Base-by-base conservation (phyloP, 2,113 vertebrate genomes). In the Dipodomys spectabilis region DNA sequence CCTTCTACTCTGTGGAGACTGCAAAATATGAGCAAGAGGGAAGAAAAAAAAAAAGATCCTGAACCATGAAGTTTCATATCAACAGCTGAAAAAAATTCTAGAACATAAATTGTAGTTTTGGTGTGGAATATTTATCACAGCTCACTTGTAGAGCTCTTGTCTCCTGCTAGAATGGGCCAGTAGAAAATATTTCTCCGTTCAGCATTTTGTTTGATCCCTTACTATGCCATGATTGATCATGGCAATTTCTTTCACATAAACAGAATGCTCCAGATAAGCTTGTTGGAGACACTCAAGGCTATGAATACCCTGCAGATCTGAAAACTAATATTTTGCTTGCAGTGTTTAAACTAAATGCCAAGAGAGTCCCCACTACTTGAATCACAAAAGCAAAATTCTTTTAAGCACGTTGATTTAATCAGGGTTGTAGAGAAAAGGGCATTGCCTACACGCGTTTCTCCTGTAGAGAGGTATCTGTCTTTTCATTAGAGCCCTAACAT, bases 231-330 rank as follows among this genome's bases (percentile, higher is more conserved):
- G 97, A 97, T 94, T 96, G 97, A 96, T 97, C 97, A 92, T 32
- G 97, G 93, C 97, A 98, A 97, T 97, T 98, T 97, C 96, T 96
- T 93, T 78, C 92, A 75, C 80, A 92, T 95, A 95, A 97, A 93
- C 74, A 96, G 97, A 96, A 96, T 74, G 94, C 94, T 97, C 94
- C 4, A 49, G 96, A 97, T 96, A 97, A 98, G 95, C 91, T 95
- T 69, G 73, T 93, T 95, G 90, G 93, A 96, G 73, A 83, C 79
- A 93, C 94, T 30, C 77, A 94, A 86, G 94, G 91, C 93, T 97
- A 7, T 85, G 97, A 95, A 92, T 69, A 74, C 91, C 74, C 84
- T 20, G 2, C 71, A 94, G 90, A 96, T 90, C 94, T 75, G 12
- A 93, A 94, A 94, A 88, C 81, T 95, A 94, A 4, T 96, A 95